phyloP scores from a whole-genome alignment of 2,888 invertebrate species.

The Fragum whitleyi region DNA sequence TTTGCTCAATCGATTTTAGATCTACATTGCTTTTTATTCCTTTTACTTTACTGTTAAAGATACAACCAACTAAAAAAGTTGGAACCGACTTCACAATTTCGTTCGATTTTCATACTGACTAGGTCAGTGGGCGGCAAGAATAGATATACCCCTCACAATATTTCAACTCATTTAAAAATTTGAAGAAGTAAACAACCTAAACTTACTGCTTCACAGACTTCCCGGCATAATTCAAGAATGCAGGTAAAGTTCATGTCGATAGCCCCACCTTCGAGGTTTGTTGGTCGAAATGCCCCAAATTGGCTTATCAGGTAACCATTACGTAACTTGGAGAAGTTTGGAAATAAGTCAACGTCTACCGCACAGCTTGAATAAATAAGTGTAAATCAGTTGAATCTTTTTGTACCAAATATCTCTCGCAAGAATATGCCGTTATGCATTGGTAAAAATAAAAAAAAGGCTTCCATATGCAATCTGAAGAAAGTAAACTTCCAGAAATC shows the following conservation, averaged over 20 bases:
- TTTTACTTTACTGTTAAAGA: no score
- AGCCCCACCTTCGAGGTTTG: constrained; percentile 54
- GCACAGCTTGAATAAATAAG: constrained; percentile 59
- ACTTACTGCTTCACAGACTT: constrained; percentile 58
- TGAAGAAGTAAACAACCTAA: no score
- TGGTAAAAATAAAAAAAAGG: neutral
- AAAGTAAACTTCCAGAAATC: no score
- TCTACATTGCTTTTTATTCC: no score
- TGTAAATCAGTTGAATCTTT: neutral
- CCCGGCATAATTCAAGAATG: constrained; percentile 62
- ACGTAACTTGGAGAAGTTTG: constrained; percentile 57
- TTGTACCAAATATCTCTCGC: neutral
- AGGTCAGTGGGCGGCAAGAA: no score
- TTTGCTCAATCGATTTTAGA: no score
- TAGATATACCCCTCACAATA: no score
- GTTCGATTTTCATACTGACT: no score
- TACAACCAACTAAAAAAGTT: no score
- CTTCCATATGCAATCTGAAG: no score
- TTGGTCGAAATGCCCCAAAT: constrained; percentile 68
- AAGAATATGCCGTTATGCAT: neutral
- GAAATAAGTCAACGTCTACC: constrained; percentile 61
- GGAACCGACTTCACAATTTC: no score
- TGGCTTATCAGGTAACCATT: constrained; percentile 62
- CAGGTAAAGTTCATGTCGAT: constrained; percentile 67
- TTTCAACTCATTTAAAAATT: no score